Evolutionary conservation across 2,113 vertebrate genomes (phyloP).

Genomic region (Aegithalos caudatus): DNA sequence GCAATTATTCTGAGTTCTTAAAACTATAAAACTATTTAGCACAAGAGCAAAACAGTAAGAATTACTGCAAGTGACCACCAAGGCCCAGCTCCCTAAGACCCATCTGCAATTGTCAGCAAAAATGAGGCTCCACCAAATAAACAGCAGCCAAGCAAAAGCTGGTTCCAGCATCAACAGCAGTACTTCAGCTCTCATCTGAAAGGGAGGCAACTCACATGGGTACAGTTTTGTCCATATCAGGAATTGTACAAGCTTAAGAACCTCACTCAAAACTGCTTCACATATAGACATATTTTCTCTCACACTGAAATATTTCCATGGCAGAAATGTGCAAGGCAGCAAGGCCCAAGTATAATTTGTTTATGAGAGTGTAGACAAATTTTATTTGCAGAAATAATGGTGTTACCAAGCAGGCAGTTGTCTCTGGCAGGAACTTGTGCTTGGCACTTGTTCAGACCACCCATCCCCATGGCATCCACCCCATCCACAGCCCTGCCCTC

Average conservation of each 20-base stretch:
- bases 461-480: not conserved
- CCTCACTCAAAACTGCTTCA: not conserved
- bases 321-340: not conserved
- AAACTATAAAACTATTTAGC: not conserved
- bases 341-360: not conserved
- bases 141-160: not conserved
- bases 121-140: not conserved
- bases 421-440: not conserved
- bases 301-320: not conserved
- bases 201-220: not conserved
- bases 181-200: not conserved
- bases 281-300: not conserved
- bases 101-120: not conserved
- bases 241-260: not conserved
- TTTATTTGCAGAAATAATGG: not conserved
- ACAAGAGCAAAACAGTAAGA: not conserved
- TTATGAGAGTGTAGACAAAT: not conserved
- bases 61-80: not conserved
- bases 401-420: not conserved
- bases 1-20: not conserved
- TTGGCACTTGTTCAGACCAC: slow-evolving; percentile 25
- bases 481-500: not conserved
- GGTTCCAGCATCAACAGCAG: not conserved
- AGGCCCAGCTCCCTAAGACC: not conserved
- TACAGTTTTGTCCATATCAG: slow-evolving; percentile 16